These are phyloP conservation scores for Synanthedon myopaeformis DNA, from an alignment of 2,888 invertebrate genomes.

Conservation along the genomic window DNA sequence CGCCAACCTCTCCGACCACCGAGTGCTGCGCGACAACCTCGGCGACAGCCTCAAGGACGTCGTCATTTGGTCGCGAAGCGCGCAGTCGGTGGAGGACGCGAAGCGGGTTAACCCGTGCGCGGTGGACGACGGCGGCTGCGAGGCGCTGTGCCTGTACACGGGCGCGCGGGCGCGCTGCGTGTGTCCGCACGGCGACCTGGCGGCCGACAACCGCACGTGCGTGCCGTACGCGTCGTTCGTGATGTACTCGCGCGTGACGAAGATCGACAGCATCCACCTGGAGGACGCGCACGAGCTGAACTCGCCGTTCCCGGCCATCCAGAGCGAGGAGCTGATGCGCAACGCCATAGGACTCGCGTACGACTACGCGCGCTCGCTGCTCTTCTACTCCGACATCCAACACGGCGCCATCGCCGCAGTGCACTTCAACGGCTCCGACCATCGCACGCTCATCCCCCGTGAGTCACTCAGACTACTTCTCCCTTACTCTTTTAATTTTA, in stretches of 20 bases:
- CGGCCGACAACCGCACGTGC: conserved; percentile 75
- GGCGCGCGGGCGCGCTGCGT: conserved; percentile 78
- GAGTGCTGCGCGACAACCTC: conserved; percentile 66
- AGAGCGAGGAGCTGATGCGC: conserved; percentile 77
- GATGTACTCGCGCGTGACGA: conserved; percentile 84
- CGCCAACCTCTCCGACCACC: conserved; percentile 67
- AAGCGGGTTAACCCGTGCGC: conserved; percentile 72
- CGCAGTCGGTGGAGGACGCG: conserved; percentile 35
- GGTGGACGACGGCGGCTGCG: conserved; percentile 67
- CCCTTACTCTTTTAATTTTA: no score
- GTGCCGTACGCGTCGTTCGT: conserved; percentile 84
- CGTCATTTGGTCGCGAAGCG: conserved; percentile 37
- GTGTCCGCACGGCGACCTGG: conserved; percentile 85
- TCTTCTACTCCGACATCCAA: conserved; percentile 92
- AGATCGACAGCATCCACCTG: conserved; percentile 85
- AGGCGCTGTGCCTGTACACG: conserved; percentile 82
- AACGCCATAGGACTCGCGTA: conserved; percentile 89
- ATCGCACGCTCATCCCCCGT: conserved; percentile 77
- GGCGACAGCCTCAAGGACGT: conserved; percentile 79
- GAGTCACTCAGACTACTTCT: conserved; percentile 26
- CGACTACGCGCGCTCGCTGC: conserved; percentile 75
- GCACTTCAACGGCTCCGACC: conserved; percentile 81
- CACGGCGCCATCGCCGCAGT: conserved; percentile 86
- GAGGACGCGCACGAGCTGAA: conserved; percentile 79
- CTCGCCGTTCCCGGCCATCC: conserved; percentile 81